Base-by-base conservation (phyloP, 1,140 invertebrate species). In the Orius insidiosus region DNA sequence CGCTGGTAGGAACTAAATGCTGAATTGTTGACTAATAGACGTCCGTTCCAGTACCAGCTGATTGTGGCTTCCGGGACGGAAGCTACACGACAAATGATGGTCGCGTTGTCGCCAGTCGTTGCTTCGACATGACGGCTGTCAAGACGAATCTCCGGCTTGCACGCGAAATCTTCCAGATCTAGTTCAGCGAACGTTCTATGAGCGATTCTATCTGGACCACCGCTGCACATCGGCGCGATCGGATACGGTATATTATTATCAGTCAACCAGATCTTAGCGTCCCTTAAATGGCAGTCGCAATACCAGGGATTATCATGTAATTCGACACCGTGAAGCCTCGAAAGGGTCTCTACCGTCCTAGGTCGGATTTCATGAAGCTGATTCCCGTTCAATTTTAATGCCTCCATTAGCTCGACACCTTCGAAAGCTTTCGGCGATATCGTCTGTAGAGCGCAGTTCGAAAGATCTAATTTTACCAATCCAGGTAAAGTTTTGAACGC, bases 261-360 rank as follows among this genome's bases (percentile, higher is more conserved):
- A 4, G 76, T 73, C 24, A 94, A 61, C 86, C 86, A 92, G 51
- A 80, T 67, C 57, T 88, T 86, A 46, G 85, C 71, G 46, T 81
- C 76, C 14, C 85, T 65, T 44, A 92, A 59, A 13, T 80, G 74
- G 59, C 87, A 94, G 58, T 93, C 85, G 56, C 88, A 94, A 24
- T 76, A 70, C 87, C 87, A 92, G 0, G 83, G 85, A 65, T 94
- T 94, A 46, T 86, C 83, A 52, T 92, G 85, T 33, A 93, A 63
- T 57, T 87, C 83, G 46, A 92, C 77, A 32, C 80, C 83, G 55
- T 83, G 78, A 4, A 92, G 67, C 15, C 77, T 75, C 44, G 68
- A 73, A 7, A 85, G 55, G 4, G 74, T 73, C 52, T 84, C 78
- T 16, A 85, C 75, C 0, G 80, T 83, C 15, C 70, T 71, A 1